These are phyloP conservation scores for Colletes gigas DNA, from an alignment of 1,140 invertebrate genomes.

Conservation along the genomic window DNA sequence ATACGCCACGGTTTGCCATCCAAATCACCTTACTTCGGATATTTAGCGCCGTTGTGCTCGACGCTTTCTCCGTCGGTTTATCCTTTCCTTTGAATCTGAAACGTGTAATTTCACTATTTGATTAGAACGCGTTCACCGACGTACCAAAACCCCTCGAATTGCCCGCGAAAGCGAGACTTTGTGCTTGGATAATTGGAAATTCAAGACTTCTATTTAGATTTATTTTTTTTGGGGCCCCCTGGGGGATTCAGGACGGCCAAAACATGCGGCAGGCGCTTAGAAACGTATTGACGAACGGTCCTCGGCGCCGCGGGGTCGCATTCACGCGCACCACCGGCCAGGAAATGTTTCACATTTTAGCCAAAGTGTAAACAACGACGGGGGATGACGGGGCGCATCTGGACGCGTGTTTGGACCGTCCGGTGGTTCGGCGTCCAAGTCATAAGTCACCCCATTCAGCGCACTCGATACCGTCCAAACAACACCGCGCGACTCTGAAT, in stretches of 20 bases:
- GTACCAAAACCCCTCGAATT: too few relatives aligned
- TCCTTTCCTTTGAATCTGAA: slow-evolving; percentile 8
- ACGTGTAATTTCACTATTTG: neutral
- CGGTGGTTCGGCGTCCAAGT: slow-evolving; percentile 37
- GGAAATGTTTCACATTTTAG: slow-evolving; percentile 53
- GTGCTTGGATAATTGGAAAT: too few relatives aligned
- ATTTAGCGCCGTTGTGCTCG: slow-evolving; percentile 19
- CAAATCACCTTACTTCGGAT: slow-evolving; percentile 30
- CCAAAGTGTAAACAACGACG: slow-evolving; percentile 53
- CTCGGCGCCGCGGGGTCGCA: neutral
- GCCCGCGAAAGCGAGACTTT: too few relatives aligned
- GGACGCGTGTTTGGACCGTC: slow-evolving; percentile 43
- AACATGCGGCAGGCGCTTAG: too few relatives aligned
- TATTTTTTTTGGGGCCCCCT: too few relatives aligned
- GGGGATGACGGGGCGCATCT: slow-evolving; percentile 27
- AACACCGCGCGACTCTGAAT: slow-evolving; percentile 1
- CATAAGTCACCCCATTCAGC: slow-evolving; percentile 52
- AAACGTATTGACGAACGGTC: neutral
- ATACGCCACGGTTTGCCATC: neutral
- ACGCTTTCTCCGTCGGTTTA: neutral
- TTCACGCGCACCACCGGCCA: neutral
- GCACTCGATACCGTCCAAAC: slow-evolving; percentile 48
- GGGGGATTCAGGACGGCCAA: neutral
- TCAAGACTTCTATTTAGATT: too few relatives aligned
- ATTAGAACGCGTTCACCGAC: too few relatives aligned